These are phyloP conservation scores for Myrmecophaga tridactyla DNA, from an alignment of 2,113 vertebrate species.

Conservation along the genomic window DNA sequence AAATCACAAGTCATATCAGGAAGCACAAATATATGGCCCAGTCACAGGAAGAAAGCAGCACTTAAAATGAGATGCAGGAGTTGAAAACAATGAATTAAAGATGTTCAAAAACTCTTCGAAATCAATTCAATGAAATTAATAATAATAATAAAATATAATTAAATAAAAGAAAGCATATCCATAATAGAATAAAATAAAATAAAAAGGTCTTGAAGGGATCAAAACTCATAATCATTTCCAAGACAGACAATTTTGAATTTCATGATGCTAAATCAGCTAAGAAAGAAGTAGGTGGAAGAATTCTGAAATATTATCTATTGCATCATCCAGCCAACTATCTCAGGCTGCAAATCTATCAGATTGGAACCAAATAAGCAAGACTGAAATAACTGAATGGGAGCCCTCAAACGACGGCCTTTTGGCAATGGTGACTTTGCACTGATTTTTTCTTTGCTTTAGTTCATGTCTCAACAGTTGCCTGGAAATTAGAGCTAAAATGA, in stretches of 20 bases:
- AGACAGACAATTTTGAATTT: neutral
- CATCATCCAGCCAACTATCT: neutral
- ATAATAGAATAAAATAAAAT: constrained; percentile 13
- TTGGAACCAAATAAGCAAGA: neutral
- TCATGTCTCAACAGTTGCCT: neutral
- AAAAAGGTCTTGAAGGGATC: neutral
- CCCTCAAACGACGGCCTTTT: neutral
- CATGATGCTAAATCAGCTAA: constrained; percentile 16
- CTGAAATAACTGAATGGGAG: neutral
- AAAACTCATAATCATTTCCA: constrained; percentile 41
- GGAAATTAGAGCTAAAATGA: neutral
- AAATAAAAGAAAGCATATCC: neutral
- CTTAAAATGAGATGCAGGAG: no score
- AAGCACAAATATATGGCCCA: no score
- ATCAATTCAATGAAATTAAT: no score
- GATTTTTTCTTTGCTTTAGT: neutral
- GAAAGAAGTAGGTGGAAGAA: neutral
- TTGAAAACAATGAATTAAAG: no score
- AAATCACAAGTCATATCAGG: no score
- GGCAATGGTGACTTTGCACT: neutral
- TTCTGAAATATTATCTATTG: neutral
- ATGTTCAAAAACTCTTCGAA: no score
- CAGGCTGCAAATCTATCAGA: constrained; percentile 17
- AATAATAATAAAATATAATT: no score
- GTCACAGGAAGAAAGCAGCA: no score